Conservation (phyloP, 1,140 invertebrate genomes). For the Monomorium pharaonis region DNA sequence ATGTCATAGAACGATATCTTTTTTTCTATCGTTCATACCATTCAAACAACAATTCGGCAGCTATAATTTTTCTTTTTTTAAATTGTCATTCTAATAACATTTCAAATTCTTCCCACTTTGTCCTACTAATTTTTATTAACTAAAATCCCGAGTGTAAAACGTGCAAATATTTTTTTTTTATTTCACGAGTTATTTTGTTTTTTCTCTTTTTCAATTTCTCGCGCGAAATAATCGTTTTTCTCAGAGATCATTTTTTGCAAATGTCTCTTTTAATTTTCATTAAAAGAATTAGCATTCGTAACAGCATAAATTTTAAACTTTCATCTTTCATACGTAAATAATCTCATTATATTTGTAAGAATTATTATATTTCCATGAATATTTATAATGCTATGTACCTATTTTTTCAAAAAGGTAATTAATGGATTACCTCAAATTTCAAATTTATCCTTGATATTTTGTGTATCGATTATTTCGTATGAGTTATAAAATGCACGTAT, state of each 20-base stretch:
- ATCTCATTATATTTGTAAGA: not conserved
- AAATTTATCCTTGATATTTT: not conserved
- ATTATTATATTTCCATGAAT: not conserved
- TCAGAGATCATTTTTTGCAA: not conserved
- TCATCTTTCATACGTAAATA: not conserved
- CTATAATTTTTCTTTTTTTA: not conserved
- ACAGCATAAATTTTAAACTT: not conserved
- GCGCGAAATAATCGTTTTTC: not conserved
- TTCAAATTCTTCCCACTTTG: not conserved
- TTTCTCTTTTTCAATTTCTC: not conserved
- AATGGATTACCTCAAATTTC: not conserved
- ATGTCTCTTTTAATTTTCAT: not conserved
- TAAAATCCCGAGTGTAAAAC: conserved; percentile 36
- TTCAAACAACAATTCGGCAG: not conserved
- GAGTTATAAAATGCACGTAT: not conserved
- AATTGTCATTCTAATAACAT: not conserved
- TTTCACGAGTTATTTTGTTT: not conserved
- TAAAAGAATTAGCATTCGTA: not conserved
- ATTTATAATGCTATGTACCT: not conserved
- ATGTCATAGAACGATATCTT: not conserved
- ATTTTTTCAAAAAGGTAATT: not conserved
- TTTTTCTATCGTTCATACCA: not conserved
- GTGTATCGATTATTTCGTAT: not conserved
- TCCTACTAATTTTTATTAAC: not conserved
- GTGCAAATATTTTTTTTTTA: conserved; percentile 12